Conservation (phyloP, 2,113 vertebrate genomes). For the Acanthochromis polyacanthus region DNA sequence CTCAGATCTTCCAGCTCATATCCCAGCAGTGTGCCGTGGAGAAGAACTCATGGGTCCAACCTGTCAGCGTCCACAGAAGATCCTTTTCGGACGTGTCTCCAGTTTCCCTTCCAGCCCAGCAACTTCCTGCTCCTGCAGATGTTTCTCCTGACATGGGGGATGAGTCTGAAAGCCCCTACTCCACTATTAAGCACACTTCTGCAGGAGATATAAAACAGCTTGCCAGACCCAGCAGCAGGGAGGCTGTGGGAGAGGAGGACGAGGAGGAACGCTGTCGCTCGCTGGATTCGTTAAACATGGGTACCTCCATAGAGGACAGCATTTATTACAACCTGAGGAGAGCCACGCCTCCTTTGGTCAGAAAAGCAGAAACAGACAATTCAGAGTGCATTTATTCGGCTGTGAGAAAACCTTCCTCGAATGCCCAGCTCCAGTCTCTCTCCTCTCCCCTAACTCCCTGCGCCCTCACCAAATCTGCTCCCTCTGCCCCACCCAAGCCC, state of each 20-base stretch:
- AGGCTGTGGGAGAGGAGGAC: conserved; percentile 24
- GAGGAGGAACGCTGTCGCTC: conserved; percentile 42
- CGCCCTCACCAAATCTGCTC: background rate
- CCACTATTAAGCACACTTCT: conserved; percentile 16
- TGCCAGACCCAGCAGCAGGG: conserved; percentile 16
- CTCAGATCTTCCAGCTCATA: conserved; percentile 82
- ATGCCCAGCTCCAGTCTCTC: background rate
- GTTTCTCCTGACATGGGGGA: conserved; percentile 16
- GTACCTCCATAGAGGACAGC: background rate
- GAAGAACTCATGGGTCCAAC: conserved; percentile 12
- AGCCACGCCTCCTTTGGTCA: background rate
- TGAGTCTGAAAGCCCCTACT: conserved; percentile 6
- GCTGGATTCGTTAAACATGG: conserved; percentile 33
- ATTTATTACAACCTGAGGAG: conserved; percentile 61
- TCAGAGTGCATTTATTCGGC: conserved; percentile 45
- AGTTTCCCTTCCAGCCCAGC: background rate
- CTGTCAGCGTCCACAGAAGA: background rate
- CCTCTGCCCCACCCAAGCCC: background rate
- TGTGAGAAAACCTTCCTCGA: background rate
- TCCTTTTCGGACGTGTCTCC: conserved; percentile 13
- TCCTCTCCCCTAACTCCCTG: background rate
- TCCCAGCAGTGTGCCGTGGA: conserved; percentile 50
- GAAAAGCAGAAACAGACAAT: background rate
- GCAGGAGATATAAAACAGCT: background rate
- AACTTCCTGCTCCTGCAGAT: background rate